These are phyloP conservation scores for Empis stercorea DNA, from an alignment of 2,888 invertebrate genomes.

Conservation along the genomic window DNA sequence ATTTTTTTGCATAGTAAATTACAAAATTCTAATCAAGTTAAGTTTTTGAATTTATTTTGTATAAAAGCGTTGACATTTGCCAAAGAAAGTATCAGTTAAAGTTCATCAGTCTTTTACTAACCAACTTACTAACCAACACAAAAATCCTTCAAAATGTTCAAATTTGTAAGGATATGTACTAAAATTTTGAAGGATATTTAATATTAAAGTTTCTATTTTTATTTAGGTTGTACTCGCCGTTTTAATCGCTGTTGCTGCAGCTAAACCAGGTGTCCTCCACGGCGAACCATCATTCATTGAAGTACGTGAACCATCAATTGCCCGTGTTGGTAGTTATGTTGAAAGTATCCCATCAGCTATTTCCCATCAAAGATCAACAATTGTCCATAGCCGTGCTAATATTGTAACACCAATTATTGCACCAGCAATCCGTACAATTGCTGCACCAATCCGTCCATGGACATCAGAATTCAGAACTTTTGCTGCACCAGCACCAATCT, in stretches of 20 bases:
- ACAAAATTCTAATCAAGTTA: too few species aligned
- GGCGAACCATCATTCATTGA: slow-evolving; percentile 10
- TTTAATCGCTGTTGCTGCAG: slow-evolving; percentile 35
- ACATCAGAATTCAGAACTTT: background rate
- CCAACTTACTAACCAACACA: too few species aligned
- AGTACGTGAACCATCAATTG: slow-evolving; percentile 25
- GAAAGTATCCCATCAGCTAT: slow-evolving; percentile 23
- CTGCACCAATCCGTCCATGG: slow-evolving; percentile 3
- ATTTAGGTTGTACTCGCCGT: slow-evolving; percentile 44
- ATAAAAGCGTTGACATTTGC: too few species aligned
- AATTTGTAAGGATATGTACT: background rate
- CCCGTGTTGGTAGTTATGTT: slow-evolving; percentile 13
- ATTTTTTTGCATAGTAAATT: too few species aligned
- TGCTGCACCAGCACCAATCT: background rate
- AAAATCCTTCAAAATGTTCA: background rate
- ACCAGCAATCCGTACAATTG: slow-evolving; percentile 10
- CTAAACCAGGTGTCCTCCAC: slow-evolving; percentile 6
- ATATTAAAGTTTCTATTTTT: slow-evolving; percentile 5
- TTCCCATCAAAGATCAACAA: slow-evolving; percentile 39
- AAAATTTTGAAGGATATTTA: background rate
- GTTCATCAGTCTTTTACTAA: slow-evolving; percentile 1
- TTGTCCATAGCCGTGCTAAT: slow-evolving; percentile 33
- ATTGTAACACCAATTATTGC: slow-evolving; percentile 14
- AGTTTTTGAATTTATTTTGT: too few species aligned
- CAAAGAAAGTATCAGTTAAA: slow-evolving; percentile 14